phyloP scores from a whole-genome alignment of 2,797 vertebrate species.

The Neostethus bicornis region DNA sequence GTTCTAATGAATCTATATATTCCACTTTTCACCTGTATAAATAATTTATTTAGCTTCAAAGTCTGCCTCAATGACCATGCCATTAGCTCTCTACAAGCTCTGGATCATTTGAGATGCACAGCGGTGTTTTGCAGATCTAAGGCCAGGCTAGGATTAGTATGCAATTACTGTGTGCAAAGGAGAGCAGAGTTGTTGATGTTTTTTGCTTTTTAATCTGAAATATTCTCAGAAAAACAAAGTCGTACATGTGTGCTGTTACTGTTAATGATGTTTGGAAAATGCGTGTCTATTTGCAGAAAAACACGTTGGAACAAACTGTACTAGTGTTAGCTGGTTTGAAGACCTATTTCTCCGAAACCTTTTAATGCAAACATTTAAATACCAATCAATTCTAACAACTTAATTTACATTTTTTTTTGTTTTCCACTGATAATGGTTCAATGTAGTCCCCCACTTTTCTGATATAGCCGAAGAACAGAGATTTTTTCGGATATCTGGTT shows the following conservation, averaged over 20 bases:
- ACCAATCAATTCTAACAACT: too few species aligned
- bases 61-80: slow-evolving; percentile 11
- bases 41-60: slow-evolving; percentile 5
- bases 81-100: slow-evolving; percentile 7
- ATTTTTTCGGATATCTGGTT: too few species aligned
- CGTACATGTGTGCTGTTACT: slow-evolving; percentile 6
- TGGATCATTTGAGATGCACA: slow-evolving; percentile 6
- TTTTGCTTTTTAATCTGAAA: slow-evolving; percentile 28
- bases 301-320: too few species aligned
- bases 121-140: slow-evolving; percentile 23
- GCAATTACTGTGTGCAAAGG: slow-evolving; percentile 13
- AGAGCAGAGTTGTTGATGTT: slow-evolving; percentile 16
- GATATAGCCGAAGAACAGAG: too few species aligned
- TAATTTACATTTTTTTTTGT: too few species aligned
- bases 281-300: too few species aligned
- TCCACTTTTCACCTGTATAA: slow-evolving; percentile 23
- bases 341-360: too few species aligned
- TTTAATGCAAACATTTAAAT: too few species aligned
- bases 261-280: background rate
- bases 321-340: too few species aligned
- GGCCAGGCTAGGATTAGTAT: slow-evolving; percentile 13
- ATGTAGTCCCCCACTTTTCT: too few species aligned
- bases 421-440: too few species aligned
- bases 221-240: slow-evolving; percentile 31
- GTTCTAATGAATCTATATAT: slow-evolving; percentile 9